Conservation (phyloP, 2,888 invertebrate genomes). For the Tupiocoris notatus region DNA sequence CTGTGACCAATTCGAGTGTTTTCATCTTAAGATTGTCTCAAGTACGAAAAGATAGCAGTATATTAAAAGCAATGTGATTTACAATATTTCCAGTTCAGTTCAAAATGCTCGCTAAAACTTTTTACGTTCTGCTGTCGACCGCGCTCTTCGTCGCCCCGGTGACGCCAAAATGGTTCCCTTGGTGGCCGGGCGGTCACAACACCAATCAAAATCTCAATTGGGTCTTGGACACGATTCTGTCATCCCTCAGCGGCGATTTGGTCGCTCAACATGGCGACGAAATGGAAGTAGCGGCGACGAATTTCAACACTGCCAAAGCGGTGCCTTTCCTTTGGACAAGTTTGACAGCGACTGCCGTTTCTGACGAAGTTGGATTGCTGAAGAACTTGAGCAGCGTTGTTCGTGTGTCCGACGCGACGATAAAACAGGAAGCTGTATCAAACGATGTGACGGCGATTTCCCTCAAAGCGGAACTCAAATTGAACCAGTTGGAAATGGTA, state of each 20-base stretch:
- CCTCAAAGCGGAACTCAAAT: constrained; percentile 9
- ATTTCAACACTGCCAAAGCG: neutral
- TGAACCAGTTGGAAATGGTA: constrained; percentile 15
- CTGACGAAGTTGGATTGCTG: neutral
- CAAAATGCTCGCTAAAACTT: neutral
- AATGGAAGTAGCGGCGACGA: neutral
- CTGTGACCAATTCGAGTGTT: no score
- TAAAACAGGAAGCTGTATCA: neutral
- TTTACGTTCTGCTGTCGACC: neutral
- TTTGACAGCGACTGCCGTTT: neutral
- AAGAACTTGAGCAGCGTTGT: constrained; percentile 16
- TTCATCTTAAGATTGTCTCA: neutral
- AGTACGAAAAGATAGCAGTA: neutral
- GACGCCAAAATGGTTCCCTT: neutral
- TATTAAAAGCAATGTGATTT: neutral
- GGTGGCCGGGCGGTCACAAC: neutral
- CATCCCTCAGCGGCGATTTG: constrained; percentile 13
- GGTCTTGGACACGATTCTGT: constrained; percentile 12
- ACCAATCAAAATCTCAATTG: constrained; percentile 18
- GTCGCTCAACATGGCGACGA: constrained; percentile 17
- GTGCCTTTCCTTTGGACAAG: neutral
- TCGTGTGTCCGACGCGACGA: constrained; percentile 7
- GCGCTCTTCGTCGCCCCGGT: neutral
- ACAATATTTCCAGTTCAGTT: neutral
- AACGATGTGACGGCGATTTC: neutral